Conservation (phyloP, 2,888 invertebrate species). For the Saturnia pavonia region DNA sequence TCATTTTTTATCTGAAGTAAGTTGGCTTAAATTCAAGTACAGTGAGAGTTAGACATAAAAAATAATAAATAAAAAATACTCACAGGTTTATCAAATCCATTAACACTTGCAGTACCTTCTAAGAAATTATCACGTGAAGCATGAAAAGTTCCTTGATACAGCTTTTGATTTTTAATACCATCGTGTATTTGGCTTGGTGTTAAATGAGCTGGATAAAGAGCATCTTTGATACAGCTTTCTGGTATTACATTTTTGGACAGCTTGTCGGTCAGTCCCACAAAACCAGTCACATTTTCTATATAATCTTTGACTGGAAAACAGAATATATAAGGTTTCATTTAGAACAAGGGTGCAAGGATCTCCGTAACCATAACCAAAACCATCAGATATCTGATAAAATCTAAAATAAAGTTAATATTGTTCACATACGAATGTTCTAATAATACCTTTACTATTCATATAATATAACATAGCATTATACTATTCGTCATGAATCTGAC, state of each 20-base stretch:
- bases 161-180: slow-evolving; percentile 89
- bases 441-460: too few relatives aligned
- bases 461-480: too few relatives aligned
- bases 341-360: neutral
- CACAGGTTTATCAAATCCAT: slow-evolving; percentile 90
- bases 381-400: too few relatives aligned
- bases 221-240: slow-evolving; percentile 82
- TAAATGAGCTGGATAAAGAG: slow-evolving; percentile 92
- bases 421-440: too few relatives aligned
- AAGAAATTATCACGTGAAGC: slow-evolving; percentile 96
- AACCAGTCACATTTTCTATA: slow-evolving; percentile 86
- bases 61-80: slow-evolving; percentile 44
- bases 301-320: slow-evolving; percentile 87
- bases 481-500: too few relatives aligned
- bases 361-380: too few relatives aligned
- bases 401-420: too few relatives aligned
- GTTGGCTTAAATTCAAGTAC: too few relatives aligned
- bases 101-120: slow-evolving; percentile 93
- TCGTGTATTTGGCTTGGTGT: slow-evolving; percentile 88
- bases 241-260: slow-evolving; percentile 86
- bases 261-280: slow-evolving; percentile 90
- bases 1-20: too few relatives aligned
- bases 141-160: slow-evolving; percentile 90
- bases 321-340: neutral
- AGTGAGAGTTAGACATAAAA: too few relatives aligned